Percentiles rank a stretch among this genome's conserved stretches.
Conservation (phyloP, 2,888 invertebrate genomes). For the Cosmorhoe ocellata region DNA sequence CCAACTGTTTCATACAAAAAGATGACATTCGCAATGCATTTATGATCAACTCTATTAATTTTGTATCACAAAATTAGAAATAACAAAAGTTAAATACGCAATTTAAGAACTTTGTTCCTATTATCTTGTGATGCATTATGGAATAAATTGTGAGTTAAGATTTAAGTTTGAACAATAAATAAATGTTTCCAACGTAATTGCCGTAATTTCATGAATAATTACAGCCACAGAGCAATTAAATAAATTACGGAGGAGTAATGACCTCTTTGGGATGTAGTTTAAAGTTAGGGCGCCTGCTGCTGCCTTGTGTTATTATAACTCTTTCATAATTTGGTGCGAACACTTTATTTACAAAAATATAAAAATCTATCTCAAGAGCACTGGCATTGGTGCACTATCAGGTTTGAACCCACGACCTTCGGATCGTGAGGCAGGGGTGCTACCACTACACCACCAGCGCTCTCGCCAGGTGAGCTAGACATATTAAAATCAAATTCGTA, state of each 20-base stretch:
- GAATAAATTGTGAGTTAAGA: constrained; percentile 80
- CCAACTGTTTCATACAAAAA: too few relatives aligned
- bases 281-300: constrained; percentile 73
- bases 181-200: constrained; percentile 81
- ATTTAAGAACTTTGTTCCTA: constrained; percentile 36
- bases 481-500: too few relatives aligned
- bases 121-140: constrained; percentile 75
- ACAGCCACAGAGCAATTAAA: constrained; percentile 82
- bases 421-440: too few relatives aligned
- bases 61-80: constrained; percentile 1
- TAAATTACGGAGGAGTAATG: constrained; percentile 81
- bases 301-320: constrained; percentile 39
- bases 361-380: too few relatives aligned
- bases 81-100: constrained; percentile 22
- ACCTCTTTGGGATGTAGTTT: constrained; percentile 77
- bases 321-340: neutral
- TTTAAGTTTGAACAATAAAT: constrained; percentile 81
- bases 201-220: constrained; percentile 83
- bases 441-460: too few relatives aligned
- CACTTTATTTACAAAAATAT: too few relatives aligned
- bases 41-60: too few relatives aligned
- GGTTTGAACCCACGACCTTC: too few relatives aligned
- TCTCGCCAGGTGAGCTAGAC: too few relatives aligned
- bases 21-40: too few relatives aligned
- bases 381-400: too few relatives aligned